phyloP scores from a whole-genome alignment of 2,888 invertebrate species.

The Drosophila pseudotakahashii region DNA sequence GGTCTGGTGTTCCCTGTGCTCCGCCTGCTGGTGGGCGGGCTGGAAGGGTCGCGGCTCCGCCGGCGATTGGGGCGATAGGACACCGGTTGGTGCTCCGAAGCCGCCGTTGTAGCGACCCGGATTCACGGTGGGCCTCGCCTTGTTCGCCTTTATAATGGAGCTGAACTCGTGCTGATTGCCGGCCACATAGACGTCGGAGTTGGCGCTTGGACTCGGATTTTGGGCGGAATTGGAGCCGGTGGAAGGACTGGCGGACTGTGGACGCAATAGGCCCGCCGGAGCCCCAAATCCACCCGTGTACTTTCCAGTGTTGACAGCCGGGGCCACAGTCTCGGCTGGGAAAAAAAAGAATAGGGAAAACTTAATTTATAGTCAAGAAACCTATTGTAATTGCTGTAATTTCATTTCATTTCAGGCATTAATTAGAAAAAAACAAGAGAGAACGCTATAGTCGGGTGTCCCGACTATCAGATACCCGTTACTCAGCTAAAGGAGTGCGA shows the following conservation, averaged over 20 bases:
- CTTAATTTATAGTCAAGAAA: too few relatives aligned
- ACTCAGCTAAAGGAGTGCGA: too few relatives aligned
- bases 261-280: constrained; percentile 59
- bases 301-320: constrained; percentile 61
- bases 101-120: constrained; percentile 72
- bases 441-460: too few relatives aligned
- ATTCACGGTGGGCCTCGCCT: constrained; percentile 41
- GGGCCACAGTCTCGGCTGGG: constrained; percentile 26
- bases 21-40: constrained; percentile 46
- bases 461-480: too few relatives aligned
- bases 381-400: too few relatives aligned
- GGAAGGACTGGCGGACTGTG: constrained; percentile 14
- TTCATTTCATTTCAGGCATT: too few relatives aligned
- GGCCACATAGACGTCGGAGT: constrained; percentile 62
- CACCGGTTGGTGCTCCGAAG: constrained; percentile 74
- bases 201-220: not conserved
- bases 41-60: constrained; percentile 64
- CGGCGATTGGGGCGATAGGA: constrained; percentile 58
- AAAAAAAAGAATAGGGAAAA: too few relatives aligned
- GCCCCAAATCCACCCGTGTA: constrained; percentile 82
- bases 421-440: too few relatives aligned
- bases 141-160: constrained; percentile 34
- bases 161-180: constrained; percentile 60
- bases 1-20: not conserved
- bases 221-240: not conserved